A percentile compares a stretch with the other conserved stretches of the same genome.
Conservation (phyloP, 2,888 invertebrate species). For the Cetonia aurata region DNA sequence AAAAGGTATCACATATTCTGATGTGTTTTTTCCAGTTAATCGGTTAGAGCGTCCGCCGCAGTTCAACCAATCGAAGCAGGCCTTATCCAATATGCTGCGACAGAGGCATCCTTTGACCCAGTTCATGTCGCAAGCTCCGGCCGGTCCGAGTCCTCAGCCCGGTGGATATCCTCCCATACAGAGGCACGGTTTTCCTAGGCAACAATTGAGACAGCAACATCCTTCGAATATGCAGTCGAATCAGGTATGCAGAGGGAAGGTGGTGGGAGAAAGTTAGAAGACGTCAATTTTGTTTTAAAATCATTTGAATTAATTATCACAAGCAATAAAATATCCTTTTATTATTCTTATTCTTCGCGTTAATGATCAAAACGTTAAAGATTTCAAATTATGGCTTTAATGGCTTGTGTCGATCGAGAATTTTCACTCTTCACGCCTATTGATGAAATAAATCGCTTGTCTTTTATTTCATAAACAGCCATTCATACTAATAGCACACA, state of each 20-base stretch:
- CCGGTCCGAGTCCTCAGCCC: conserved; percentile 62
- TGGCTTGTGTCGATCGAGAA: too few species aligned
- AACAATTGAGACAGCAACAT: conserved; percentile 66
- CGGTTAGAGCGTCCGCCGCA: conserved; percentile 68
- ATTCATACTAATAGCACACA: too few species aligned
- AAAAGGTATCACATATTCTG: neutral
- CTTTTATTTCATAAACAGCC: too few species aligned
- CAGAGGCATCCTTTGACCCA: conserved; percentile 78
- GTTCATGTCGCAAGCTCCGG: conserved; percentile 62
- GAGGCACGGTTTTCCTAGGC: conserved; percentile 66
- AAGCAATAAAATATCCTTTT: too few species aligned
- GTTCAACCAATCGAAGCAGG: conserved; percentile 82
- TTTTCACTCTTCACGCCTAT: too few species aligned
- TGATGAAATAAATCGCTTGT: too few species aligned
- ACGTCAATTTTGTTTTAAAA: too few species aligned
- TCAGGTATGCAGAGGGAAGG: conserved; percentile 60
- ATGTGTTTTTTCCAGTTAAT: conserved; percentile 61
- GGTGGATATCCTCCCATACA: conserved; percentile 67
- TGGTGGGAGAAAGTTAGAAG: too few species aligned
- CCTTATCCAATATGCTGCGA: conserved; percentile 86
- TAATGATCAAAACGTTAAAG: too few species aligned
- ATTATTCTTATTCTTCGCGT: too few species aligned
- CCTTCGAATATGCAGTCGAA: conserved; percentile 64
- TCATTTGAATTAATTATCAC: too few species aligned
- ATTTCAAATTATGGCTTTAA: too few species aligned